phyloP scores from a whole-genome alignment of 2,797 vertebrate genomes.

The Crenichthys baileyi region DNA sequence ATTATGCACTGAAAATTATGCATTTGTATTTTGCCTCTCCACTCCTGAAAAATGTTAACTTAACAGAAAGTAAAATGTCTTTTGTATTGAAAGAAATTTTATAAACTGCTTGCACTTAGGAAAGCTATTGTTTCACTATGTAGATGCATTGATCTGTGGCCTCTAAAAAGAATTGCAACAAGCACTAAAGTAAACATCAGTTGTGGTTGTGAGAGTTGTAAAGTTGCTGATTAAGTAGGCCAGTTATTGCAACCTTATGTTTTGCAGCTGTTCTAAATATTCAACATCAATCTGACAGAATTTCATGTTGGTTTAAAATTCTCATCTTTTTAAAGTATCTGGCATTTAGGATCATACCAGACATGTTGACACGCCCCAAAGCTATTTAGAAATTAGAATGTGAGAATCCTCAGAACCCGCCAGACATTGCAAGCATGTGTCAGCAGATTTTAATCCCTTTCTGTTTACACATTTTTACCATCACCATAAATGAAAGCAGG shows the following conservation, averaged over 20 bases:
- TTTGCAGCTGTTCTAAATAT: conserved; percentile 35
- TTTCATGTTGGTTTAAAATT: conserved; percentile 8
- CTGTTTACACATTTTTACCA: conserved; percentile 21
- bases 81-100: no score
- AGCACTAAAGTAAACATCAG: neutral
- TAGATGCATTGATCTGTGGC: neutral
- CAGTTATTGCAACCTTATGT: conserved; percentile 12
- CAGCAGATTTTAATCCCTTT: conserved; percentile 35
- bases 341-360: conserved; percentile 30
- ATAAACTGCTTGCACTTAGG: no score
- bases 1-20: no score
- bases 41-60: no score
- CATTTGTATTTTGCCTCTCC: no score
- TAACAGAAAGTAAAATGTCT: no score
- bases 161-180: neutral
- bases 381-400: conserved; percentile 52
- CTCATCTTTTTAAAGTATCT: conserved; percentile 42
- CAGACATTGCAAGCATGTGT: conserved; percentile 38
- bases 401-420: conserved; percentile 25
- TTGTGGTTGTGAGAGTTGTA: neutral
- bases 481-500: conserved; percentile 8
- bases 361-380: conserved; percentile 31
- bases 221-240: conserved; percentile 4
- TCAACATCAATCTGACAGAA: conserved; percentile 33
- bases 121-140: neutral